These are phyloP conservation scores for Heterodera schachtii DNA, from an alignment of 1,140 invertebrate genomes.

Conservation along the genomic window DNA sequence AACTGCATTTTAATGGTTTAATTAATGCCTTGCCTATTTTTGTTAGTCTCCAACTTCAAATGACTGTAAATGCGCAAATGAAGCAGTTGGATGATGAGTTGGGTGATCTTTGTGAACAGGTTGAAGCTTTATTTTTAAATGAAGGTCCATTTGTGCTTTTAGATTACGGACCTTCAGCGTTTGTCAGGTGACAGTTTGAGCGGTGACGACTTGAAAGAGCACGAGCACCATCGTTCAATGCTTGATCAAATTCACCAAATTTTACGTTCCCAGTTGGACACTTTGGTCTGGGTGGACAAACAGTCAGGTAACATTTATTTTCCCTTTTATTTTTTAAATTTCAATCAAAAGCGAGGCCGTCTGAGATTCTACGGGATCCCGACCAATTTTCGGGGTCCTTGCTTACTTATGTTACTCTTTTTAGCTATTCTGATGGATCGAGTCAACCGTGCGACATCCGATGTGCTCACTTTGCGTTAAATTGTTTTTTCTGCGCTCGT, in stretches of 20 bases:
- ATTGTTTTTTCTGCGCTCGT: neutral
- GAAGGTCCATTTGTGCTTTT: slow-evolving; percentile 27
- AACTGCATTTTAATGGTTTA: slow-evolving; percentile 8
- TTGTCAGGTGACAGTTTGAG: slow-evolving; percentile 7
- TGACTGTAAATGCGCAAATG: slow-evolving; percentile 37
- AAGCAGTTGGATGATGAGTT: slow-evolving; percentile 43
- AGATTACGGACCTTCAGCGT: slow-evolving; percentile 34
- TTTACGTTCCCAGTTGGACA: slow-evolving; percentile 39
- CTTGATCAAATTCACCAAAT: slow-evolving; percentile 44
- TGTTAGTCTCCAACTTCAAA: slow-evolving; percentile 37
- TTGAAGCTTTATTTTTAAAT: slow-evolving; percentile 30
- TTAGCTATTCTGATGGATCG: slow-evolving; percentile 20
- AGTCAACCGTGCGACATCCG: slow-evolving; percentile 8
- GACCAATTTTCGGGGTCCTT: too few relatives aligned
- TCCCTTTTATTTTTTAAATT: slow-evolving; percentile 1
- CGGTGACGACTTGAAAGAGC: slow-evolving; percentile 22
- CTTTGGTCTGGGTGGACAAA: slow-evolving; percentile 43
- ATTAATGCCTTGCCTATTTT: slow-evolving; percentile 1
- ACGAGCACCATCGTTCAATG: slow-evolving; percentile 7
- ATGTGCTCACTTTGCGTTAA: slow-evolving; percentile 20
- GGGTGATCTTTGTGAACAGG: slow-evolving; percentile 38
- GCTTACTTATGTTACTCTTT: neutral
- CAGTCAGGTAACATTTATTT: slow-evolving; percentile 32
- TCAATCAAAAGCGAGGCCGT: too few relatives aligned
- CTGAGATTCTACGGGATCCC: too few relatives aligned